Conservation (phyloP, 2,888 invertebrate genomes). For the Cerastoderma edule region DNA sequence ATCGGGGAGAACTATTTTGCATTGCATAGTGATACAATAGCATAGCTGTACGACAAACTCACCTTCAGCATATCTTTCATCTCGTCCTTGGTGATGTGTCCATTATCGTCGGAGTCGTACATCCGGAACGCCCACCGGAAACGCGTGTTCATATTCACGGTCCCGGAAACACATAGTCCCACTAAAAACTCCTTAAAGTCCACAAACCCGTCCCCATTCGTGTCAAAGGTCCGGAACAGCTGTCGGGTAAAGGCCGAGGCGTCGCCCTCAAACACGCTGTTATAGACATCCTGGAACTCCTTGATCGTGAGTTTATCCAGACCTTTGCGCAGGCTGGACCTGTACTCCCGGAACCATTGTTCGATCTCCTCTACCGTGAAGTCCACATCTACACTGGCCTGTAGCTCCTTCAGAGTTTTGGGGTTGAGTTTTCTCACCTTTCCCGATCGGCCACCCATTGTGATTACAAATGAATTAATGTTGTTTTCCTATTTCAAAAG, state of each 20-base stretch:
- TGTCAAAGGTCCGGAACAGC: conserved; percentile 52
- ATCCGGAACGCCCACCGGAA: conserved; percentile 67
- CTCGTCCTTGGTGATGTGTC: conserved; percentile 61
- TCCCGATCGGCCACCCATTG: conserved; percentile 49
- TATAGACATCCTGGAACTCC: conserved; percentile 48
- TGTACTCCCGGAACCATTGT: conserved; percentile 57
- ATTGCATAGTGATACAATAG: no score
- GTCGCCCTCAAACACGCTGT: conserved; percentile 53
- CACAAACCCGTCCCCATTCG: conserved; percentile 49
- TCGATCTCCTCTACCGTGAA: conserved; percentile 62
- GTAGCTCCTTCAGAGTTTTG: conserved; percentile 55
- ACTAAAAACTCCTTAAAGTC: conserved; percentile 60
- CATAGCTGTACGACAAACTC: no score
- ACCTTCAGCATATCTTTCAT: conserved; percentile 64
- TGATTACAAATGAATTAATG: no score
- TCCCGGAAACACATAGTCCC: conserved; percentile 53
- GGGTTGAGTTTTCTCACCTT: conserved; percentile 58
- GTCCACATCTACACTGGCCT: conserved; percentile 53
- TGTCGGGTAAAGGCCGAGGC: conserved; percentile 42
- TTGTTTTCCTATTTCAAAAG: no score
- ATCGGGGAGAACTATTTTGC: no score
- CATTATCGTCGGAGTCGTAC: conserved; percentile 67
- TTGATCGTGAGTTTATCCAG: conserved; percentile 40
- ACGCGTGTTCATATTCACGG: conserved; percentile 54
- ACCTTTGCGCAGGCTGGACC: conserved; percentile 32